These are phyloP conservation scores for Eristalinus aeneus DNA, from an alignment of 2,888 invertebrate species.

Conservation along the genomic window DNA sequence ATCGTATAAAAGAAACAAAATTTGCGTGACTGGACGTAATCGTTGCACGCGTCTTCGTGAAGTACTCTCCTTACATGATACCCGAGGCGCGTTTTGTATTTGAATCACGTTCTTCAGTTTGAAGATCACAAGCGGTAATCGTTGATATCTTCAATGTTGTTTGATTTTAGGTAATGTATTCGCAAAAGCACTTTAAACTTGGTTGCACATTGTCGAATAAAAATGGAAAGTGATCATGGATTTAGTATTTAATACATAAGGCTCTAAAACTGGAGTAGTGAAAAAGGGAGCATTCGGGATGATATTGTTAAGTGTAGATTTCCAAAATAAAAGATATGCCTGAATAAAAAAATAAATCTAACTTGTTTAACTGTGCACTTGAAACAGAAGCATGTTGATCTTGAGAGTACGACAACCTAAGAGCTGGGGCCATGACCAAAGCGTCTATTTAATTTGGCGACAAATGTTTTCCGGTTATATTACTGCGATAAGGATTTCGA, in stretches of 20 bases:
- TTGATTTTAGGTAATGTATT: conserved; percentile 3
- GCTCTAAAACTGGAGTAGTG: not conserved
- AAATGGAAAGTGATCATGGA: conserved; percentile 22
- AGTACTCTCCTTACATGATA: not conserved
- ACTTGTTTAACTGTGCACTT: not conserved
- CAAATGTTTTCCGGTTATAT: not conserved
- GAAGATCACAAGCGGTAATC: conserved; percentile 18
- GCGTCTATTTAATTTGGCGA: not conserved
- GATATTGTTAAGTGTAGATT: not conserved
- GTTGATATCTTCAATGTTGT: not conserved
- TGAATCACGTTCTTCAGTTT: conserved; percentile 16
- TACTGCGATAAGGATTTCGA: not conserved
- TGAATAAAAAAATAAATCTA: not conserved
- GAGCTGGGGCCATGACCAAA: not conserved
- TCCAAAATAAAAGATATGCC: not conserved
- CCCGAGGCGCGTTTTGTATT: not conserved
- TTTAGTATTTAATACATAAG: not conserved
- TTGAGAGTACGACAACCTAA: not conserved
- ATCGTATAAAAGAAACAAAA: conserved; percentile 4
- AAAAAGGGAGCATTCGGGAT: not conserved
- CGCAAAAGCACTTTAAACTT: not conserved
- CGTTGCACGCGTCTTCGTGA: not conserved
- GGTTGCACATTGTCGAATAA: conserved; percentile 1
- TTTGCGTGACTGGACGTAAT: conserved; percentile 6
- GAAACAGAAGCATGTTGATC: not conserved